phyloP scores from a whole-genome alignment of 2,888 invertebrate genomes.

The Athalia cordata region DNA sequence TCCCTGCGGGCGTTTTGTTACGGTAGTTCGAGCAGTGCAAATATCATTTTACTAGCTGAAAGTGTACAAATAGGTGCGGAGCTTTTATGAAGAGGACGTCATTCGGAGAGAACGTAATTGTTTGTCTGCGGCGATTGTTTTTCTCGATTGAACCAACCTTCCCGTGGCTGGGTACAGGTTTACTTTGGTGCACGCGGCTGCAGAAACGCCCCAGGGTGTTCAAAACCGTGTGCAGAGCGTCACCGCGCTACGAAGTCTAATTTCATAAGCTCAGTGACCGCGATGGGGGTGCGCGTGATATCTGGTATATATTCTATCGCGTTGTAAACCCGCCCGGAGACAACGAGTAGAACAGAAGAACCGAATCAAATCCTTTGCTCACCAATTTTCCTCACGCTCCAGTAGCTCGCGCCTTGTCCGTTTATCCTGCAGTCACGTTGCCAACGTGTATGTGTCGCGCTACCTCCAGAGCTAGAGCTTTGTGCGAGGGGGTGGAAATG shows the following conservation, averaged over 20 bases:
- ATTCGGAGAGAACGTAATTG: not conserved
- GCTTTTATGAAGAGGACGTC: too few relatives aligned
- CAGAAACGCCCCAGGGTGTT: not conserved
- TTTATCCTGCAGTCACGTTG: too few relatives aligned
- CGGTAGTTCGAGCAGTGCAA: too few relatives aligned
- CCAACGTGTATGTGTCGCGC: not conserved
- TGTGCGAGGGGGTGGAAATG: not conserved
- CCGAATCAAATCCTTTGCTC: not conserved
- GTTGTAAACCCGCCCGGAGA: not conserved
- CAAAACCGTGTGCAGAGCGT: not conserved
- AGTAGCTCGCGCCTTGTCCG: too few relatives aligned
- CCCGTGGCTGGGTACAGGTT: not conserved
- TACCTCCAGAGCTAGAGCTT: not conserved
- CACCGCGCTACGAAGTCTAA: conserved; percentile 26
- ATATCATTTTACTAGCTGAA: too few relatives aligned
- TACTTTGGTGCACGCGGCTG: conserved; percentile 4
- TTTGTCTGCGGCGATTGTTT: conserved; percentile 23
- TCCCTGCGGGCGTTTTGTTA: too few relatives aligned
- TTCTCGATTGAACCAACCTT: conserved; percentile 35
- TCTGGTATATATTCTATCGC: conserved; percentile 11
- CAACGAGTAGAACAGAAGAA: not conserved
- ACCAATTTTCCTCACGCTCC: conserved; percentile 2
- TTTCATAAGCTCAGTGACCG: conserved; percentile 45
- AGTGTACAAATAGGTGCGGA: too few relatives aligned
- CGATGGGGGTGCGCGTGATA: conserved; percentile 18